Percentiles rank a stretch among this genome's conserved stretches.
These are phyloP conservation scores for Geophilus truncorum DNA, from an alignment of 2,888 invertebrate genomes.

Conservation along the genomic window DNA sequence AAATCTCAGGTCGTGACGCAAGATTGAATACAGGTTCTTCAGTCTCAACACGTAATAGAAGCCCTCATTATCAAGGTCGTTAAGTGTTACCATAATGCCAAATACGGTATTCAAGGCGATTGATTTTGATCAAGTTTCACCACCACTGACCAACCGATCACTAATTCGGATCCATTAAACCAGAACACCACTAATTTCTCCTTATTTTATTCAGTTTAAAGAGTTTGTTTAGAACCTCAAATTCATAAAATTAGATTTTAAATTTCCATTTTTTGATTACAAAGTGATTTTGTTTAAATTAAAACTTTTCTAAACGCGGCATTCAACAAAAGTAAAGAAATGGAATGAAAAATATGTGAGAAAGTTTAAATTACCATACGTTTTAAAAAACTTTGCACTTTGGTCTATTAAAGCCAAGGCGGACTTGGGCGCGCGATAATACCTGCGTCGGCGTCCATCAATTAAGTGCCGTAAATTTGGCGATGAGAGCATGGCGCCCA, in stretches of 20 bases:
- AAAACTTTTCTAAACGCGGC: not conserved
- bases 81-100: not conserved
- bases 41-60: not conserved
- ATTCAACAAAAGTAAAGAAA: not conserved
- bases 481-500: not conserved
- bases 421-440: not conserved
- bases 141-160: not conserved
- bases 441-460: constrained; percentile 18
- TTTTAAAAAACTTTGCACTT: constrained; percentile 19
- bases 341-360: not conserved
- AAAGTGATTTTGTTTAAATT: too few relatives aligned
- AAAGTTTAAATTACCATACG: not conserved
- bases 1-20: constrained; percentile 28
- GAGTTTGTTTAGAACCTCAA: too few relatives aligned
- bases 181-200: not conserved
- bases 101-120: not conserved
- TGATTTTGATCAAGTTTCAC: not conserved
- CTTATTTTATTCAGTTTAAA: too few relatives aligned
- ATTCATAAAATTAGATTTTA: too few relatives aligned
- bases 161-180: not conserved
- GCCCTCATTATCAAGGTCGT: not conserved
- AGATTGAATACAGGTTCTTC: not conserved
- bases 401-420: not conserved
- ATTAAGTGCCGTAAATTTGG: constrained; percentile 20
- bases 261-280: too few relatives aligned